Percentiles rank a stretch among this genome's conserved stretches.
These are phyloP conservation scores for Ligdia adustata DNA, from an alignment of 2,888 invertebrate species.

Conservation along the genomic window DNA sequence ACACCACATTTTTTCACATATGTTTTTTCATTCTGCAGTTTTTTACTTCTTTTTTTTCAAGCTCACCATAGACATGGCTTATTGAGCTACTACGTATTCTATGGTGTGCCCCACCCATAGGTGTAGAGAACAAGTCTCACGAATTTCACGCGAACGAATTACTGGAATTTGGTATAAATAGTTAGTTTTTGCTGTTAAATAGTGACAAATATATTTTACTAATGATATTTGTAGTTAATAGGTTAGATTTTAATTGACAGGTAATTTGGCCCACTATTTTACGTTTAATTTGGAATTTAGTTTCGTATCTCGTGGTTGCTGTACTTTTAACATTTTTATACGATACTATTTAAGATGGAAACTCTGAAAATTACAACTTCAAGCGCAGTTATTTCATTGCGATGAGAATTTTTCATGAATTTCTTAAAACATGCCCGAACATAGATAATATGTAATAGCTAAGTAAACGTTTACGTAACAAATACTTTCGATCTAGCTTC, in stretches of 20 bases:
- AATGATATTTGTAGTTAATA: conserved; percentile 5
- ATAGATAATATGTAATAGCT: too few species aligned
- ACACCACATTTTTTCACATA: conserved; percentile 34
- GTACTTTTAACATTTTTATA: too few species aligned
- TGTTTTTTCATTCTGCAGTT: too few species aligned
- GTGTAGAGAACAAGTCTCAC: conserved; percentile 53
- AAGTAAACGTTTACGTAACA: neutral
- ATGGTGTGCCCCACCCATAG: conserved; percentile 34
- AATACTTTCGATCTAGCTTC: neutral
- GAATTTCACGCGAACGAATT: conserved; percentile 76
- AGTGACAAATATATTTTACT: conserved; percentile 7
- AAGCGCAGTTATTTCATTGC: too few species aligned
- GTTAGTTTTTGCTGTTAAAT: conserved; percentile 9
- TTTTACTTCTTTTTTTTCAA: conserved; percentile 6
- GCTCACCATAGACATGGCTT: conserved; percentile 41
- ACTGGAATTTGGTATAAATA: conserved; percentile 53
- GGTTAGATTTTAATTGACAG: conserved; percentile 11
- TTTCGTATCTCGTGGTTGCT: too few species aligned
- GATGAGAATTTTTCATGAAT: too few species aligned
- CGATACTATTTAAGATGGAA: too few species aligned
- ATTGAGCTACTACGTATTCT: conserved; percentile 32
- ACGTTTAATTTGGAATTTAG: neutral
- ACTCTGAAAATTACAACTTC: too few species aligned
- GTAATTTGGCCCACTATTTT: neutral
- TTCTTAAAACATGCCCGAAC: too few species aligned